phyloP scores from a whole-genome alignment of 2,797 vertebrate genomes.

The Artibeus lituratus region DNA sequence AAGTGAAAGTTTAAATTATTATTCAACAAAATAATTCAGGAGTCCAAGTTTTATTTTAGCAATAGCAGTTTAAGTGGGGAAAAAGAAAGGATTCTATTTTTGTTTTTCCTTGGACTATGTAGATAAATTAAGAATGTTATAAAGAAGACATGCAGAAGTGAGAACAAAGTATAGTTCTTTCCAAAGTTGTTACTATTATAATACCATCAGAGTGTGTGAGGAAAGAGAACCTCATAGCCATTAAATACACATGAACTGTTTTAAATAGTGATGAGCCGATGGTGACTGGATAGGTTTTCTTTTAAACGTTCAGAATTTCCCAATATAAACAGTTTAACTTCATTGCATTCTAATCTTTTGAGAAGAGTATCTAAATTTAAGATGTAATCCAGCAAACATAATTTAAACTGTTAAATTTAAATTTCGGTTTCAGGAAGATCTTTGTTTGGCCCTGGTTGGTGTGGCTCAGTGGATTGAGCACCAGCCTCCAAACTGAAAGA shows the following conservation, averaged over 20 bases:
- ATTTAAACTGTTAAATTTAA: not conserved
- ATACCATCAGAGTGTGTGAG: not conserved
- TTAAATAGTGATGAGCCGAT: not conserved
- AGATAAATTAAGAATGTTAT: not conserved
- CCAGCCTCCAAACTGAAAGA: not conserved
- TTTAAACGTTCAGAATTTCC: constrained; percentile 11
- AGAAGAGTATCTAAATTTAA: not conserved
- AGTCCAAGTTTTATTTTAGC: not conserved
- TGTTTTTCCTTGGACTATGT: not conserved
- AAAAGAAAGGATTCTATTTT: not conserved
- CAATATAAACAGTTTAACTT: not conserved
- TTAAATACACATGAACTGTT: not conserved
- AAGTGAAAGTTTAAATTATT: not conserved
- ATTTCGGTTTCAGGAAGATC: not conserved
- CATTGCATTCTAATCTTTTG: not conserved
- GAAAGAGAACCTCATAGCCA: not conserved
- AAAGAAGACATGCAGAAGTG: not conserved
- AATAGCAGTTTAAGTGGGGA: not conserved
- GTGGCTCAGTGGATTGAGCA: not conserved
- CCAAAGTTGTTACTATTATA: not conserved
- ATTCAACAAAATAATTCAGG: not conserved
- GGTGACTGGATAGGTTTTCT: not conserved
- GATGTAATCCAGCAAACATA: not conserved
- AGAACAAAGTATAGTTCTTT: not conserved
- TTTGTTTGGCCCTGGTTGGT: not conserved